A percentile compares a stretch with the other conserved stretches of the same genome.
phyloP scores from a whole-genome alignment of 2,888 invertebrate species.

The Caenorhabditis sp. region DNA sequence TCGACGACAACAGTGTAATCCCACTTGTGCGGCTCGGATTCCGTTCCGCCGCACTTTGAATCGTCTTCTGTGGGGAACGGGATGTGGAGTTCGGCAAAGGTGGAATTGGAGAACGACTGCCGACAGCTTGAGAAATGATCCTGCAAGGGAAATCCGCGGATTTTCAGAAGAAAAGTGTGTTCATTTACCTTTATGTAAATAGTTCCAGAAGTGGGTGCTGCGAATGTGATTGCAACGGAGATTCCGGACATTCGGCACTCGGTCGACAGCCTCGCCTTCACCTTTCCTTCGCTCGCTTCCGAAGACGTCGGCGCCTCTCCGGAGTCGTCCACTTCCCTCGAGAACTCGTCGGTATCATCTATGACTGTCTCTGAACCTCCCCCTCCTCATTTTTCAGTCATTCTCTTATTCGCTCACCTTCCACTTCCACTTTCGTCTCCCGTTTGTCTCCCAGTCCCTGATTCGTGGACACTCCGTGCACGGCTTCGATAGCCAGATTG shows the following conservation, averaged over 20 bases:
- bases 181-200: slow-evolving; percentile 73
- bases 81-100: slow-evolving; percentile 69
- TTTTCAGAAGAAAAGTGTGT: no score
- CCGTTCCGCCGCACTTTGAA: slow-evolving; percentile 73
- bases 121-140: slow-evolving; percentile 65
- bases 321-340: slow-evolving; percentile 8
- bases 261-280: slow-evolving; percentile 70
- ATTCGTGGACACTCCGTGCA: slow-evolving; percentile 37
- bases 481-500: slow-evolving; percentile 29
- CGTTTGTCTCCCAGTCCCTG: slow-evolving; percentile 17
- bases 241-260: slow-evolving; percentile 77
- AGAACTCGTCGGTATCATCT: slow-evolving; percentile 62
- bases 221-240: slow-evolving; percentile 68
- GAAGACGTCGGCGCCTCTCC: slow-evolving; percentile 20
- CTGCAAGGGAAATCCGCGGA: slow-evolving; percentile 16
- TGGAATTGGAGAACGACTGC: slow-evolving; percentile 54
- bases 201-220: slow-evolving; percentile 70
- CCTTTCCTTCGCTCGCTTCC: slow-evolving; percentile 27
- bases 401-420: slow-evolving; percentile 6
- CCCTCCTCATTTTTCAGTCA: no score
- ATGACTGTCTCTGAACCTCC: slow-evolving; percentile 49
- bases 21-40: slow-evolving; percentile 73
- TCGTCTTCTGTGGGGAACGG: slow-evolving; percentile 73
- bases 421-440: slow-evolving; percentile 41
- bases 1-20: slow-evolving; percentile 77